Percentiles rank a stretch among this genome's conserved stretches.
phyloP scores from a whole-genome alignment of 2,888 invertebrate species.

The Acrocyrtus sp. region DNA sequence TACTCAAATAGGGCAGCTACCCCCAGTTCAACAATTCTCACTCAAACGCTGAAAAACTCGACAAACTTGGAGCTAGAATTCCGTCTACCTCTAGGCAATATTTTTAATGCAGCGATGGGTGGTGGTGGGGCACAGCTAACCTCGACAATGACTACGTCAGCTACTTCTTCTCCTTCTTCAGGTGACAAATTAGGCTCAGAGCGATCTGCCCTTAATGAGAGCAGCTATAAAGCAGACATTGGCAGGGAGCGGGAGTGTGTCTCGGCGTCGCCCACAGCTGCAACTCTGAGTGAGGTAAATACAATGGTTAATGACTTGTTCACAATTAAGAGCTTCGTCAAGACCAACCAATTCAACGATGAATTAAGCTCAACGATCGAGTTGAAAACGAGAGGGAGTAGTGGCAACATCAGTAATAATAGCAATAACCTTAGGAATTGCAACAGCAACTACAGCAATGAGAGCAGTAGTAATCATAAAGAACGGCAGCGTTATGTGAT shows the following conservation, averaged over 20 bases:
- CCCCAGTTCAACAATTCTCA: constrained; percentile 22
- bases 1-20: constrained; percentile 2
- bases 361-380: constrained; percentile 48
- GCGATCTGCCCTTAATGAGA: constrained; percentile 27
- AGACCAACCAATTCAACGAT: constrained; percentile 44
- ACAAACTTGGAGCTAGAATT: constrained; percentile 48
- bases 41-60: constrained; percentile 37
- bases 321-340: constrained; percentile 53
- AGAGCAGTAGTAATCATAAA: constrained; percentile 7
- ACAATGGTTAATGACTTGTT: constrained; percentile 55
- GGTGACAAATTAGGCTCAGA: constrained; percentile 27
- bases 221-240: background rate
- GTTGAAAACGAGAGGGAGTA: constrained; percentile 33
- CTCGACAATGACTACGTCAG: background rate
- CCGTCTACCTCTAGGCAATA: constrained; percentile 41
- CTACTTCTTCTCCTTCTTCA: background rate
- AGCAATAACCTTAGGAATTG: background rate
- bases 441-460: background rate
- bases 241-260: constrained; percentile 20
- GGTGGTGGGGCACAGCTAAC: constrained; percentile 1
- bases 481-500: constrained; percentile 24
- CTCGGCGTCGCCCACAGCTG: no score
- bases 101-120: constrained; percentile 38
- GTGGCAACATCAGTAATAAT: background rate
- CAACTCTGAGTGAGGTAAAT: constrained; percentile 27